Percentiles rank a stretch among this genome's conserved stretches.
Conservation (phyloP, 2,888 invertebrate species). For the Candidula unifasciata region DNA sequence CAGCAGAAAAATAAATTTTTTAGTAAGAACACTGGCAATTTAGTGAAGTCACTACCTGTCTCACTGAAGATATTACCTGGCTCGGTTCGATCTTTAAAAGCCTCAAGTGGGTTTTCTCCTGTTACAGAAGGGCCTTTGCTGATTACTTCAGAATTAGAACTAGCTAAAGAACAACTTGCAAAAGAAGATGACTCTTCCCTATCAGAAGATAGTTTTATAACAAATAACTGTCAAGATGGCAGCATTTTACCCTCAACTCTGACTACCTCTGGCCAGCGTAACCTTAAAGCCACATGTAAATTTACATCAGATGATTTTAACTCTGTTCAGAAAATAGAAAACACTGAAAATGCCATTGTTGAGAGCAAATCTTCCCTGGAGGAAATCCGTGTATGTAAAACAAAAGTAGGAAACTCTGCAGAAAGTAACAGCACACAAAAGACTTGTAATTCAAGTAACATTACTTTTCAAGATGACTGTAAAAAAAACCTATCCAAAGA, state of each 20-base stretch:
- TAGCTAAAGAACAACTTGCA: neutral
- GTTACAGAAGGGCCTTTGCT: no score
- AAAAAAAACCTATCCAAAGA: neutral
- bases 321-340: neutral
- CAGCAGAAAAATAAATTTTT: no score
- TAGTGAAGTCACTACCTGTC: no score
- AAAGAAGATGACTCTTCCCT: neutral
- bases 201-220: neutral
- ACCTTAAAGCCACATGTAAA: conserved; percentile 12
- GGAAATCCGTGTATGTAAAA: neutral
- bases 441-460: neutral
- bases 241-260: conserved; percentile 37
- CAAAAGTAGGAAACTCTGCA: neutral
- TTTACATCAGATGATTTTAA: neutral
- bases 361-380: neutral
- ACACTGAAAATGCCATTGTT: neutral
- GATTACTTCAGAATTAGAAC: no score
- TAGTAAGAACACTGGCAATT: no score
- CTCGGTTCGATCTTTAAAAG: no score
- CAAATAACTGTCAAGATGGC: conserved; percentile 39
- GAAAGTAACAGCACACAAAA: neutral
- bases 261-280: conserved; percentile 17
- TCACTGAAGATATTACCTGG: no score
- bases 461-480: neutral
- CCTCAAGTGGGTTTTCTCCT: no score